Base-by-base conservation (phyloP, 2,888 invertebrate species). In the Daptonema setosum region DNA sequence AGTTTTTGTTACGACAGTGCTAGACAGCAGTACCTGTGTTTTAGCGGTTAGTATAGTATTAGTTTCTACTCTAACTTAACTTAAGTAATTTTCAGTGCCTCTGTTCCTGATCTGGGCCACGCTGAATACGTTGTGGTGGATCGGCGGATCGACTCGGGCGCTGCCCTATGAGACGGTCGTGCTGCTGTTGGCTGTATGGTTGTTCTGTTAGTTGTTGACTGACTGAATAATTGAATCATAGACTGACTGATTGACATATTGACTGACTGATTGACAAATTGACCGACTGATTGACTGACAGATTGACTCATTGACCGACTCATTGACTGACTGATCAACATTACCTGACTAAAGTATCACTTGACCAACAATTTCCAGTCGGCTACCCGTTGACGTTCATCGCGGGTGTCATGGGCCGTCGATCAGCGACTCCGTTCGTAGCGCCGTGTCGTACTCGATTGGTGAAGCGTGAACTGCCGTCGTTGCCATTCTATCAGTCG, bases 311-410 rank as follows among this genome's bases (percentile, higher is more conserved):
- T n/a, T n/a, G n/a, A n/a, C n/a, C n/a, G n/a, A n/a, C n/a, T n/a
- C n/a, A n/a, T n/a, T n/a, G n/a, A n/a, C n/a, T n/a, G n/a, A n/a
- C n/a, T n/a, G n/a, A n/a, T n/a, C n/a, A n/a, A n/a, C n/a, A 48
- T 5, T 48, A 5, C 8, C 25, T 26, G 20, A 47, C 47, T 47
- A 14, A 41, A 11, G 28, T 50, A 28, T n/a, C n/a, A n/a, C n/a
- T n/a, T n/a, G n/a, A n/a, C n/a, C n/a, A n/a, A n/a, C n/a, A n/a
- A n/a, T n/a, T n/a, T n/a, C n/a, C 66, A 74, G 74, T 76, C 63
- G 76, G 76, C 8, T 76, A 75, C 64, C 76, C 76, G 1, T 64
- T 76, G 59, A 75, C 75, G 41, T 71, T 76, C 48, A 64, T 76
- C 56, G 76, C 76, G 3, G 76, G 75, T 11, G 72, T 76, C 54